phyloP scores from a whole-genome alignment of 1,140 invertebrate genomes.

The Bombus waltoni region DNA sequence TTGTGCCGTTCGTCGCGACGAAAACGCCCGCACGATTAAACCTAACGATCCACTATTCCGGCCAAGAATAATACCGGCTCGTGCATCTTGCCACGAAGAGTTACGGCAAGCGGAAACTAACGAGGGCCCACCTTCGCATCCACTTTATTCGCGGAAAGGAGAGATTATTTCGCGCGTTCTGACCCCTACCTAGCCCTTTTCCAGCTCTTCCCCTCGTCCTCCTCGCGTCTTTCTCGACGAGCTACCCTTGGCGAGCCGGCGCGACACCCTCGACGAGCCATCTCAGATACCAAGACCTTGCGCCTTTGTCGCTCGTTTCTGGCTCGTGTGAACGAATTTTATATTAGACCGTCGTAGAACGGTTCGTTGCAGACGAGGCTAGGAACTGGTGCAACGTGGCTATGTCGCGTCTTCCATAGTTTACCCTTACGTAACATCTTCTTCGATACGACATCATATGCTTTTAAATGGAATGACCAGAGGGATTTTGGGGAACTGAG shows the following conservation, averaged over 20 bases:
- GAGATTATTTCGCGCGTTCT: constrained; percentile 35
- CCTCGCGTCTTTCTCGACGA: neutral
- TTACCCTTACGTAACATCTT: neutral
- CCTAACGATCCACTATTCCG: constrained; percentile 46
- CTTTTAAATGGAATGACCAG: too few species aligned
- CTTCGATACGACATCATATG: too few species aligned
- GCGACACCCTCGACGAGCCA: constrained; percentile 34
- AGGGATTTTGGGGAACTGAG: too few species aligned
- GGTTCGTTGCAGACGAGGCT: neutral
- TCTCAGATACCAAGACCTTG: constrained; percentile 25
- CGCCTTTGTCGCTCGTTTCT: constrained; percentile 26
- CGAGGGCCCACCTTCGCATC: constrained; percentile 38
- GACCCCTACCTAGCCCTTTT: neutral
- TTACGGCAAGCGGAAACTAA: constrained; percentile 47
- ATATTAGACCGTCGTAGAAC: constrained; percentile 12
- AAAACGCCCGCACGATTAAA: constrained; percentile 46
- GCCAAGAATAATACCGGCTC: constrained; percentile 47
- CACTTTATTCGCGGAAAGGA: constrained; percentile 45
- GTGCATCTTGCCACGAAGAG: constrained; percentile 35
- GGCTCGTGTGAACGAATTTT: constrained; percentile 36
- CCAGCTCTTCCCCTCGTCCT: neutral
- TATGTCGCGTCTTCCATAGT: neutral
- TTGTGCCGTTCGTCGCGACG: constrained; percentile 39
- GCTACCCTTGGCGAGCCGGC: constrained; percentile 22
- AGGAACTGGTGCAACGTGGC: neutral